A percentile compares a stretch with the other conserved stretches of the same genome.
These are phyloP conservation scores for Idris sp. DNA, from an alignment of 1,140 invertebrate species.

Conservation along the genomic window DNA sequence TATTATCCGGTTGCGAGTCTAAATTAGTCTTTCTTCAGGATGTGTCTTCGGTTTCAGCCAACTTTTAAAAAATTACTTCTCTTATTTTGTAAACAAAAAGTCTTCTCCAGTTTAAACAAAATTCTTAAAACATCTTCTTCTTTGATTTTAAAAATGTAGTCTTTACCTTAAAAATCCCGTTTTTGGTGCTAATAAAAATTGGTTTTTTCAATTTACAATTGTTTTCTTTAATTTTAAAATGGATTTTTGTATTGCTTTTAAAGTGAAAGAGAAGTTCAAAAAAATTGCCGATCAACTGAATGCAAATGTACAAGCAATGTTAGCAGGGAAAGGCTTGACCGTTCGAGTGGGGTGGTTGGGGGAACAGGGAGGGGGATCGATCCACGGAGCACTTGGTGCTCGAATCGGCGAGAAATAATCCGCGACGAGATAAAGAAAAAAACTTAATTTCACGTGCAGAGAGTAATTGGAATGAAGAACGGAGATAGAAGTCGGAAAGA, in stretches of 20 bases:
- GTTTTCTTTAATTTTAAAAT: too few relatives aligned
- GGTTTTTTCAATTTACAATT: too few relatives aligned
- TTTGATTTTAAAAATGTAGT: too few relatives aligned
- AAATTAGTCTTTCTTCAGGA: slow-evolving; percentile 46
- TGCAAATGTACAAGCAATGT: slow-evolving; percentile 39
- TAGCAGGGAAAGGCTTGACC: slow-evolving; percentile 41
- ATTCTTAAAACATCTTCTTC: too few relatives aligned
- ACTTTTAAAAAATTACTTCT: too few relatives aligned
- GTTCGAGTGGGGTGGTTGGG: slow-evolving; percentile 38
- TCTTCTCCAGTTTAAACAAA: too few relatives aligned
- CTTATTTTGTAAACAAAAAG: too few relatives aligned
- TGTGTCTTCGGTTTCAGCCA: slow-evolving; percentile 3
- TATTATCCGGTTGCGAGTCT: slow-evolving; percentile 73
- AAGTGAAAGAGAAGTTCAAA: too few relatives aligned
- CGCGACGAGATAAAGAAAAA: slow-evolving; percentile 66
- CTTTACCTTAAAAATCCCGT: too few relatives aligned
- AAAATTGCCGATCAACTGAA: slow-evolving; percentile 12
- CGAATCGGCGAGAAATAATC: slow-evolving; percentile 56
- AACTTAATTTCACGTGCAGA: slow-evolving; percentile 52
- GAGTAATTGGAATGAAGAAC: slow-evolving; percentile 61
- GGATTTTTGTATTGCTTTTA: too few relatives aligned
- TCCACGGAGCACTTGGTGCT: slow-evolving; percentile 30
- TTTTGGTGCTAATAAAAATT: too few relatives aligned
- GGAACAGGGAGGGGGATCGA: too few relatives aligned
- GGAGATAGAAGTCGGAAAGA: slow-evolving; percentile 71